Base-by-base conservation (phyloP, 2,113 vertebrate species). In the Chlorodrepanis virens region DNA sequence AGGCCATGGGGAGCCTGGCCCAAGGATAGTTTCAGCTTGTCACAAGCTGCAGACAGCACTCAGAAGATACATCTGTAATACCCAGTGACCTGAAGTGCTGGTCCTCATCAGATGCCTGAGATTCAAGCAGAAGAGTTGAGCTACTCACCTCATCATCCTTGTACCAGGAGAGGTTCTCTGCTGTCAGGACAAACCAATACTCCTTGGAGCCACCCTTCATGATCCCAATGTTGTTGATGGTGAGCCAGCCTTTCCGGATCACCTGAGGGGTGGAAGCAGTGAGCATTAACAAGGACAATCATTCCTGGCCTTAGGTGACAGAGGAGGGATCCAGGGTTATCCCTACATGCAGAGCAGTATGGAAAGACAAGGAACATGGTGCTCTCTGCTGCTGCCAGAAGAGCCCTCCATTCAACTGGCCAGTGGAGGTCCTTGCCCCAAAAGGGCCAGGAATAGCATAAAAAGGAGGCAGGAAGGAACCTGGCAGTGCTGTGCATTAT, bases 201-300 rank as follows among this genome's bases (percentile, higher is more conserved):
- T 99, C 99, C 96, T 99, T 99, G 94, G 99, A 98, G 72, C 99
- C 99, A 29, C 99, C 99, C 94, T 99, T 99, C 99, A 99, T 99
- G 97, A 99, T 99, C 60, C 99, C 98, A 5, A 99, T 99, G 93
- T 99, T 99, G 98, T 99, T 99, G 97, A 99, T 99, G 96, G 99
- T 99, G 96, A 99, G 98, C 99, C 99, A 99, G 85, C 99, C 99
- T 97, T 99, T 99, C 60, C 99, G 98, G 97, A 99, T 99, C 95
- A 99, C 99, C 99, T 99, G 94, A n/a, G 42, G 81, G 90, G n/a
- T 45, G 22, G 69, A 89, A 96, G 72, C 40, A 61, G 40, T 4
- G 22, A 69, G 74, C 24, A 63, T 96, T 94, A 95, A 65, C 40
- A 25, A 16, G n/a, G n/a, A 31, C 33, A 61, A 47, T 56, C 16